Evolutionary conservation across 1,140 invertebrate species (phyloP).

Genomic region (Centruroides sculpturatus): DNA sequence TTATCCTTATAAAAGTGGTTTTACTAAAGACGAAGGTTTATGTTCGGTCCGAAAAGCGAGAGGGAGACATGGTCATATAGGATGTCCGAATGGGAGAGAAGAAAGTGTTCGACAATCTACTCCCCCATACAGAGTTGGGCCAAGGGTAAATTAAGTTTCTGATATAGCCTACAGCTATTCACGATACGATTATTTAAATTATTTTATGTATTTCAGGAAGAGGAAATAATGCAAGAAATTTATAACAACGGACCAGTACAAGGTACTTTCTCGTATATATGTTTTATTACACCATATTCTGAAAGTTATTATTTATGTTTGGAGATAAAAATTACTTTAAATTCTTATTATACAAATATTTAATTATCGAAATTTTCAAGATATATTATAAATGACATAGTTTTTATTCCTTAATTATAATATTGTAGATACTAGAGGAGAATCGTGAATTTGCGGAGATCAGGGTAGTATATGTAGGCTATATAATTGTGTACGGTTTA

Average conservation of each 20-base stretch:
- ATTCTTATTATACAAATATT: too few relatives aligned
- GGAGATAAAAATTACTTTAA: too few relatives aligned
- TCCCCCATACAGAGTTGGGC: constrained; percentile 48
- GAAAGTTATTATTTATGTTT: too few relatives aligned
- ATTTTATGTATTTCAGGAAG: constrained; percentile 28
- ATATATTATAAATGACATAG: too few relatives aligned
- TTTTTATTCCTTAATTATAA: too few relatives aligned
- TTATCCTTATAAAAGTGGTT: constrained; percentile 36
- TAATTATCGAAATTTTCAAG: too few relatives aligned
- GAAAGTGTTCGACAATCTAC: constrained; percentile 36
- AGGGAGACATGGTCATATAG: background rate
- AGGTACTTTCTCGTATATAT: constrained; percentile 38
- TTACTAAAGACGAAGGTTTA: constrained; percentile 27
- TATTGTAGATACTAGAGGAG: too few relatives aligned
- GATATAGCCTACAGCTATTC: background rate
- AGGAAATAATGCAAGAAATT: constrained; percentile 85
- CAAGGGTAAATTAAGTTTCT: constrained; percentile 17
- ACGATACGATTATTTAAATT: constrained; percentile 3
- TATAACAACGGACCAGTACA: constrained; percentile 83
- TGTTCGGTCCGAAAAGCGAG: constrained; percentile 26
- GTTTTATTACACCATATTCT: too few relatives aligned
- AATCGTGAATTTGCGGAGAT: too few relatives aligned
- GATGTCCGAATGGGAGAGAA: constrained; percentile 2
- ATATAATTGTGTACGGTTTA: too few relatives aligned
- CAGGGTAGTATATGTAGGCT: too few relatives aligned